Evolutionary conservation across 2,888 invertebrate genomes (phyloP).

Genomic region (Meloe dianella): DNA sequence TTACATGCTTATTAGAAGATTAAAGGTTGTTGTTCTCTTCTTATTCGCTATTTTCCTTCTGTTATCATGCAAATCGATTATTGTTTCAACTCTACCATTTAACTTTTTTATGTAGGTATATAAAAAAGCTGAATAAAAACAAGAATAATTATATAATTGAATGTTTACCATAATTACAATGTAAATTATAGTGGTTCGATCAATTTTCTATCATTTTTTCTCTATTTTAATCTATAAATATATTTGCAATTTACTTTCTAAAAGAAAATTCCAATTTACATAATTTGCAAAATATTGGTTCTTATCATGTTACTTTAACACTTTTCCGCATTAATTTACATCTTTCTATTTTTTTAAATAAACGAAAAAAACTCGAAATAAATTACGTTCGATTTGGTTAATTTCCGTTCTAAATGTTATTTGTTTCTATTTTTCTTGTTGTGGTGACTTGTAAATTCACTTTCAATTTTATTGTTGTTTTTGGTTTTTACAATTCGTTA

Average conservation of each 20-base stretch:
- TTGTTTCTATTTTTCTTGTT: too few relatives aligned
- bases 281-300: not conserved
- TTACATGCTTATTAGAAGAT: too few relatives aligned
- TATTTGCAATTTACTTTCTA: conserved; percentile 6
- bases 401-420: too few relatives aligned
- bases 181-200: not conserved
- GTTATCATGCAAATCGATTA: too few relatives aligned
- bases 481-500: too few relatives aligned
- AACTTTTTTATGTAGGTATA: too few relatives aligned
- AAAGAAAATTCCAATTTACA: conserved; percentile 4
- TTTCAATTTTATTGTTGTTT: too few relatives aligned
- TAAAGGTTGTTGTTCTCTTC: too few relatives aligned
- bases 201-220: not conserved
- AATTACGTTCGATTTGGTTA: too few relatives aligned
- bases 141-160: not conserved
- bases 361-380: not conserved
- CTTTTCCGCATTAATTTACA: not conserved
- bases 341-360: not conserved
- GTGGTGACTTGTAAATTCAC: too few relatives aligned
- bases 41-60: too few relatives aligned
- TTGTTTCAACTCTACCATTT: not conserved
- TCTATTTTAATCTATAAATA: not conserved
- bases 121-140: not conserved
- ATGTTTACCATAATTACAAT: not conserved
- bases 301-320: not conserved